Percentiles rank a stretch among this genome's conserved stretches.
Evolutionary conservation across 2,888 invertebrate species (phyloP).

Genomic region (Agrotis segetum): DNA sequence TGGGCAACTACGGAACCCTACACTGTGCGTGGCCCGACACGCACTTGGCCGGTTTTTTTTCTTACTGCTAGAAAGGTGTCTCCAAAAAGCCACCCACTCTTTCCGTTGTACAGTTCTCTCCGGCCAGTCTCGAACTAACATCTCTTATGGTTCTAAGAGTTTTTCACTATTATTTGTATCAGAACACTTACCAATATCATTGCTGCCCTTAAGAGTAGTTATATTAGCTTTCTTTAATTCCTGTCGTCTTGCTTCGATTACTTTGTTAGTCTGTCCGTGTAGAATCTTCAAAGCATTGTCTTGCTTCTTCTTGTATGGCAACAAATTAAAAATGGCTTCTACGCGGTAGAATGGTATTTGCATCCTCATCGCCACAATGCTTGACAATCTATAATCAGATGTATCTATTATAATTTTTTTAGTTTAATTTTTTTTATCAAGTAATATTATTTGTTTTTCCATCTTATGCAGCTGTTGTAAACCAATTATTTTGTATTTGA

Average conservation of each 20-base stretch:
- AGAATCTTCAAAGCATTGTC: slow-evolving; percentile 83
- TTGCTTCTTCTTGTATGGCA: slow-evolving; percentile 91
- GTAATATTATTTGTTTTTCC: background rate
- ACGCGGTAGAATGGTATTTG: slow-evolving; percentile 78
- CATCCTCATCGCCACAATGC: slow-evolving; percentile 76
- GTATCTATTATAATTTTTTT: background rate
- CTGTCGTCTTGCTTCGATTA: slow-evolving; percentile 82
- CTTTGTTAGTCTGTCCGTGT: slow-evolving; percentile 84
- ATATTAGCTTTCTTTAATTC: slow-evolving; percentile 77
- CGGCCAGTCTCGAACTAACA: too few relatives aligned
- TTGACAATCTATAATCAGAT: slow-evolving; percentile 67
- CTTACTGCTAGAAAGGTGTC: too few relatives aligned
- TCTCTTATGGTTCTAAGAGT: background rate
- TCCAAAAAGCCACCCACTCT: too few relatives aligned
- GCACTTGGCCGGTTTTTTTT: too few relatives aligned
- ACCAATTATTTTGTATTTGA: background rate
- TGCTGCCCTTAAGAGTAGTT: slow-evolving; percentile 62
- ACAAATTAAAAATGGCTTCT: slow-evolving; percentile 84
- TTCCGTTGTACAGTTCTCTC: too few relatives aligned
- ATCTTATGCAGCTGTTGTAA: background rate
- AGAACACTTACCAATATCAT: slow-evolving; percentile 75
- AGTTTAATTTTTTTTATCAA: background rate
- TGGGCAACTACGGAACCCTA: too few relatives aligned
- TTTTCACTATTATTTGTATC: background rate
- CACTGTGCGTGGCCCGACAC: too few relatives aligned